Evolutionary conservation across 1,140 invertebrate species (phyloP).

Genomic region (Aphis gossypii): DNA sequence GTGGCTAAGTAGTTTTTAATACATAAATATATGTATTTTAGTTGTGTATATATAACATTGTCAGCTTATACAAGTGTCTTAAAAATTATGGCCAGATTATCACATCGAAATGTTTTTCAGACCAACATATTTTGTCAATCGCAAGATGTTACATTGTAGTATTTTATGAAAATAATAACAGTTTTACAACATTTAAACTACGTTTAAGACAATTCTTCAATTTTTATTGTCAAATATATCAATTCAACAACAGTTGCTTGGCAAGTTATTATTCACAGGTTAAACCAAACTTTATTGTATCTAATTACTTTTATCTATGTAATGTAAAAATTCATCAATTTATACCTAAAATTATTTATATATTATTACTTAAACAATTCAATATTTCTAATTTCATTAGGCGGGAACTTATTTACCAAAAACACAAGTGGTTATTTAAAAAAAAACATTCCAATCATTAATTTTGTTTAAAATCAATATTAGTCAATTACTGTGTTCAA

Average conservation of each 20-base stretch:
- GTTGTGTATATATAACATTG: neutral
- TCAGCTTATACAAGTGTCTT: neutral
- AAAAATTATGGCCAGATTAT: neutral
- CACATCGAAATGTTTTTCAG: neutral
- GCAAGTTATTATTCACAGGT: neutral
- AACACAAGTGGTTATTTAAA: neutral
- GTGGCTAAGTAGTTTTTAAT: no score
- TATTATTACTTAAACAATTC: neutral
- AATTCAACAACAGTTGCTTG: neutral
- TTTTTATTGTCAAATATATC: neutral
- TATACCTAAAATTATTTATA: neutral
- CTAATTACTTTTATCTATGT: neutral
- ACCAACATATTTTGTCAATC: neutral
- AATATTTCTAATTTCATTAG: neutral
- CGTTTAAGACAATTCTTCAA: neutral
- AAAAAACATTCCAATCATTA: neutral
- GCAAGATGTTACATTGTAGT: neutral
- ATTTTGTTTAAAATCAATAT: neutral
- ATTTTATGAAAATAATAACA: neutral
- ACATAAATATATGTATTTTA: neutral
- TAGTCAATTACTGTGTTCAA: no score
- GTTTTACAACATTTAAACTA: neutral
- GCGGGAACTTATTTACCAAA: neutral
- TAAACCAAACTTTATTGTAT: neutral
- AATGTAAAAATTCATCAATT: neutral